Conservation (phyloP, 2,113 vertebrate genomes). For the Garra rufa region DNA sequence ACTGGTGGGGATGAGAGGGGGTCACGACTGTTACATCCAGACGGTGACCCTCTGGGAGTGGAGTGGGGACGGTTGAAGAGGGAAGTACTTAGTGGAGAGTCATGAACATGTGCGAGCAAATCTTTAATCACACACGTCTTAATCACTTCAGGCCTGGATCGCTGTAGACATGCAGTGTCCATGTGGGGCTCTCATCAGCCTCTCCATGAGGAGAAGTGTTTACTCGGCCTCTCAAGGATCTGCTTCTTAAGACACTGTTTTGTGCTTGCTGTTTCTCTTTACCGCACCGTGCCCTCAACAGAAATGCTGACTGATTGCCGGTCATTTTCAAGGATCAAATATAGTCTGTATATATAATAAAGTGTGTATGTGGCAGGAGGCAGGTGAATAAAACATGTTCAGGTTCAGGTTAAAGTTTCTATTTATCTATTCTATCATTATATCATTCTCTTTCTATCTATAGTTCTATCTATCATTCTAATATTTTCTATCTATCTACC, state of each 20-base stretch:
- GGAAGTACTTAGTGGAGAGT: conserved; percentile 63
- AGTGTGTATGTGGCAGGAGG: background rate
- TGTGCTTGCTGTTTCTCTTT: conserved; percentile 56
- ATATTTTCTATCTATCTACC: no score
- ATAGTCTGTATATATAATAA: no score
- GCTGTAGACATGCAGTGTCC: conserved; percentile 49
- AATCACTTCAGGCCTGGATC: conserved; percentile 69
- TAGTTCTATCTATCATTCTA: no score
- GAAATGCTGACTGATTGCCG: conserved; percentile 73
- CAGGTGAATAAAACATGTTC: background rate
- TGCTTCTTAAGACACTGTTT: conserved; percentile 49
- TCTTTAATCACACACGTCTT: conserved; percentile 73
- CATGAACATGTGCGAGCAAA: conserved; percentile 64
- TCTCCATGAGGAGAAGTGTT: conserved; percentile 51
- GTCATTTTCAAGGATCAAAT: conserved; percentile 60
- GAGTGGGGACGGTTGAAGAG: conserved; percentile 43
- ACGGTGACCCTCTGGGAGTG: conserved; percentile 38
- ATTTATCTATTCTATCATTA: background rate
- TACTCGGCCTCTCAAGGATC: conserved; percentile 58
- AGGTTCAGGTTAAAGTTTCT: background rate
- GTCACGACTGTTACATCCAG: conserved; percentile 38
- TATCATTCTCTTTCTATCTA: background rate
- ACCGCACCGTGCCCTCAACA: conserved; percentile 49
- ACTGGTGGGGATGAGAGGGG: conserved; percentile 25
- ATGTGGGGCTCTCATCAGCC: conserved; percentile 69